A percentile compares a stretch with the other conserved stretches of the same genome.
phyloP scores from a whole-genome alignment of 2,888 invertebrate species.

The Hypomecis atomaria region DNA sequence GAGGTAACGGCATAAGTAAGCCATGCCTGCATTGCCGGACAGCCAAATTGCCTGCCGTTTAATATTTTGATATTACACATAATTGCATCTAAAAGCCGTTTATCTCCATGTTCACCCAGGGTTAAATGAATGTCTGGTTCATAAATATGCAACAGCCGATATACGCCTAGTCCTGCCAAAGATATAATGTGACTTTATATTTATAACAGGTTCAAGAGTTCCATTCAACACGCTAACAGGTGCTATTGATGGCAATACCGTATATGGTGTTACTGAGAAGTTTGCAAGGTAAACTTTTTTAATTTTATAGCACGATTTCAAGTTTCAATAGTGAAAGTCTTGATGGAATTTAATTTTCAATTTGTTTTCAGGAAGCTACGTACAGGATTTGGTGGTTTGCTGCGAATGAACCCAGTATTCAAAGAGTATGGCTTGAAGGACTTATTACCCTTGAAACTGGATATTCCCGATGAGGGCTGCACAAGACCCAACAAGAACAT shows the following conservation, averaged over 20 bases:
- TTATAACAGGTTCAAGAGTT: slow-evolving; percentile 88
- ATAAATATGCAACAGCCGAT: slow-evolving; percentile 15
- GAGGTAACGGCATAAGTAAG: slow-evolving; percentile 35
- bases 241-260: slow-evolving; percentile 94
- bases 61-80: slow-evolving; percentile 38
- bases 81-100: slow-evolving; percentile 29
- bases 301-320: not conserved
- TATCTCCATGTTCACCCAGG: slow-evolving; percentile 28
- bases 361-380: slow-evolving; percentile 87
- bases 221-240: slow-evolving; percentile 95
- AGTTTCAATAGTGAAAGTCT: not conserved
- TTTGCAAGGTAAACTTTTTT: slow-evolving; percentile 87
- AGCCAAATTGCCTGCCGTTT: slow-evolving; percentile 36
- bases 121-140: slow-evolving; percentile 18
- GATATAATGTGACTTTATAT: slow-evolving; percentile 15
- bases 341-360: not conserved
- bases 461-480: slow-evolving; percentile 96
- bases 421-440: slow-evolving; percentile 94
- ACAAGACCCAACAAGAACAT: slow-evolving; percentile 94
- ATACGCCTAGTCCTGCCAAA: slow-evolving; percentile 6
- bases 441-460: slow-evolving; percentile 93
- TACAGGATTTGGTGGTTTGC: slow-evolving; percentile 91
- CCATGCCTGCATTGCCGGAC: slow-evolving; percentile 29
- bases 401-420: slow-evolving; percentile 96
- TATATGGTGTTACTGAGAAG: slow-evolving; percentile 94